A percentile compares a stretch with the other conserved stretches of the same genome.
Conservation (phyloP, 2,113 vertebrate species). For the Syngnathus typhle region DNA sequence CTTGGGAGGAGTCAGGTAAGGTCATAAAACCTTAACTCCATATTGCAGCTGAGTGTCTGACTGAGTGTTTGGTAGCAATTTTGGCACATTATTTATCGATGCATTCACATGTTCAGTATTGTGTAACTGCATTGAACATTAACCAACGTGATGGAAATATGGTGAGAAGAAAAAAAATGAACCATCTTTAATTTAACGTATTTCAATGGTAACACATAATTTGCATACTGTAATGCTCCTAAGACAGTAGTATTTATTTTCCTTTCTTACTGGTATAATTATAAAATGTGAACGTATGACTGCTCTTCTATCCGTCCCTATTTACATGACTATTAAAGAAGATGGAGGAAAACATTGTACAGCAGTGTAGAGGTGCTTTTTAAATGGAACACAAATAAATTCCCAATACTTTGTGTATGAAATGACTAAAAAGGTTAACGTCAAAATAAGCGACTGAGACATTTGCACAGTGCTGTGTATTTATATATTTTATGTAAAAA, state of each 20-base stretch:
- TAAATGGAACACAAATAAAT: too few species aligned
- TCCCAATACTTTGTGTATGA: background rate
- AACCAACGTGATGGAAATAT: background rate
- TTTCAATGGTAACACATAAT: too few species aligned
- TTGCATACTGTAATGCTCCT: too few species aligned
- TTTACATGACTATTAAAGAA: too few species aligned
- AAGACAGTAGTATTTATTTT: background rate
- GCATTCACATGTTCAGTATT: background rate
- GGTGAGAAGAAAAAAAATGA: too few species aligned
- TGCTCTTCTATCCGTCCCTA: background rate
- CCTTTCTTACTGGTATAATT: background rate
- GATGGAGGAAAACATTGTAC: too few species aligned
- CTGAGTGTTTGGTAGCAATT: background rate
- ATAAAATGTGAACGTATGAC: background rate
- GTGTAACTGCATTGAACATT: background rate
- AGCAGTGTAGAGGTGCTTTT: too few species aligned
- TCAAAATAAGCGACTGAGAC: background rate
- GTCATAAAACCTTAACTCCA: conserved; percentile 24
- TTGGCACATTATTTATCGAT: background rate
- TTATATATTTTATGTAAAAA: background rate
- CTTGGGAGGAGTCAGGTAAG: conserved; percentile 85
- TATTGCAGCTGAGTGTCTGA: background rate
- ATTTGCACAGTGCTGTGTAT: background rate
- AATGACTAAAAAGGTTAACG: background rate
- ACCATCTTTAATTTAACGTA: too few species aligned